Base-by-base conservation (phyloP, 2,113 vertebrate genomes). In the Aptenodytes patagonicus region DNA sequence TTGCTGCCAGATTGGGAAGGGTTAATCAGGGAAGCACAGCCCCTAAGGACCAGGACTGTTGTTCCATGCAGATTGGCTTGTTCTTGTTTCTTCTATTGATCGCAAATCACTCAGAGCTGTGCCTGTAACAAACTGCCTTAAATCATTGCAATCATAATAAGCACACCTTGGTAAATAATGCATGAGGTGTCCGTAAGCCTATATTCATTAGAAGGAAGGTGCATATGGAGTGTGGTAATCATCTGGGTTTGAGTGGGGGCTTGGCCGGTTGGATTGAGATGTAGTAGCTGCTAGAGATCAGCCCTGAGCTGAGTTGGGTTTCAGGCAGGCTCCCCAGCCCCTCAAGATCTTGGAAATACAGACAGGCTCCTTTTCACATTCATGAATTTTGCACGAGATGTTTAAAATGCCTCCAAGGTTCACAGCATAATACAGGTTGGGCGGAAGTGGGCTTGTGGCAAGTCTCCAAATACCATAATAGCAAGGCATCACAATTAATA, bases 81-180 rank as follows among this genome's bases (percentile, higher is more conserved):
- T 91, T 93, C 83, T 93, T 94, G 95, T 97, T 97, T 92, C 92
- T 90, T 46, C 92, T 93, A 97, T 97, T 93, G 97, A 98, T 97
- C 84, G 75, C 46, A 94, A 94, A 93, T 97, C 97, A 93, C 94
- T 94, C 94, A 84, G 96, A 93, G 95, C 94, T 97, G 88, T 94
- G 94, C 89, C 89, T 87, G 81, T 89, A 95, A 97, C 95, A 97
- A 97, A 97, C 96, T 94, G 96, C 95, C 96, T 97, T 97, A 92
- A 97, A 97, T 98, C 95, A 98, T 66, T 96, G 96, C 95, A 96
- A 96, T 94, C 92, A 97, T 93, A 96, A 95, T 90, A 95, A 95
- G 93, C 83, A 44, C 96, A 94, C 95, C 94, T 97, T 90, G 95
- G 97, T 97, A 96, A 98, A 97, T 96, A 97, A 97, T 85, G 71